Conservation (phyloP, 2,797 vertebrate genomes). For the Myotis myotis region DNA sequence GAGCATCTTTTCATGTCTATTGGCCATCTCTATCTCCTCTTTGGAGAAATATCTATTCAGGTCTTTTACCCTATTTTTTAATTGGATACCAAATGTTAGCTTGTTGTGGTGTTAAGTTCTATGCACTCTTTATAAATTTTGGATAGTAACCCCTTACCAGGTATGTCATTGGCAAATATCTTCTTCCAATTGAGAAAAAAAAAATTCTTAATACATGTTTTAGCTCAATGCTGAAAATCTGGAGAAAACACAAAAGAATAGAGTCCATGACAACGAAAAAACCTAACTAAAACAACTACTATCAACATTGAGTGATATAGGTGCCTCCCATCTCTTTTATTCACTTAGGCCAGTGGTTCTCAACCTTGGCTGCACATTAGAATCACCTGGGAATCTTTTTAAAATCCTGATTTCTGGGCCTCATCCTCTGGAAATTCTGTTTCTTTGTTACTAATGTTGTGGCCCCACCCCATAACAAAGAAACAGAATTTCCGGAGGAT, state of each 20-base stretch:
- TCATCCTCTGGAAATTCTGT: no score
- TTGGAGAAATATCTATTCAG: neutral
- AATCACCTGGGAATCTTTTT: no score
- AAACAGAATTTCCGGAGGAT: no score
- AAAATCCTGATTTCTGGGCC: no score
- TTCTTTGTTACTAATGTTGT: no score
- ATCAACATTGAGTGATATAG: neutral
- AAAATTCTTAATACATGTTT: neutral
- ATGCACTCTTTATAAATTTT: neutral
- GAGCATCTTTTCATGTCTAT: neutral
- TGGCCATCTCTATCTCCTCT: neutral
- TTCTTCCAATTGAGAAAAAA: neutral
- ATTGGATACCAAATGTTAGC: neutral
- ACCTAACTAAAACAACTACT: neutral
- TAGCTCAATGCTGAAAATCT: slow-evolving; percentile 3
- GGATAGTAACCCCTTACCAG: neutral
- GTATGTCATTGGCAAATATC: neutral
- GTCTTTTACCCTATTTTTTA: neutral
- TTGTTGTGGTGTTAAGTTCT: neutral
- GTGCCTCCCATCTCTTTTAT: neutral
- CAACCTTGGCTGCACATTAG: no score
- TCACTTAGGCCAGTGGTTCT: neutral
- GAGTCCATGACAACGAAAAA: neutral
- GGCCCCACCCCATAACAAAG: no score
- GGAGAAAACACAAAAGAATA: neutral